These are phyloP conservation scores for Monopis laevigella DNA, from an alignment of 2,888 invertebrate species.

Conservation along the genomic window DNA sequence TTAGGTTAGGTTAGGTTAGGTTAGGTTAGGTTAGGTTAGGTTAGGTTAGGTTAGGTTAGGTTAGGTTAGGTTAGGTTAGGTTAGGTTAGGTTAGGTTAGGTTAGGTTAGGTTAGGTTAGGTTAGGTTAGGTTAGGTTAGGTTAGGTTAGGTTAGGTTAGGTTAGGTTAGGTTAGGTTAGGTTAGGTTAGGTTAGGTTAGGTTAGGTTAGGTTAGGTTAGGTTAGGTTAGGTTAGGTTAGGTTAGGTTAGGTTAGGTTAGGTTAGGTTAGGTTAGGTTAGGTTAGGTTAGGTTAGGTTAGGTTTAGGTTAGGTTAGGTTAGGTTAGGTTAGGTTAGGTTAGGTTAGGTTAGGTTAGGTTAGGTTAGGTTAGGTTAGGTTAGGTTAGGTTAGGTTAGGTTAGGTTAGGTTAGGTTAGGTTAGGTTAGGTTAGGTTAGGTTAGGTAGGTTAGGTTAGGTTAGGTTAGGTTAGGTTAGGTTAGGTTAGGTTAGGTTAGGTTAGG, in stretches of 20 bases:
- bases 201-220: conserved; percentile 17
- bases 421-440: conserved; percentile 13
- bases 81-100: conserved; percentile 24
- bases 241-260: conserved; percentile 17
- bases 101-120: conserved; percentile 24
- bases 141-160: conserved; percentile 24
- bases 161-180: conserved; percentile 21
- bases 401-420: conserved; percentile 13
- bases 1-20: conserved; percentile 23
- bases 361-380: too few species aligned
- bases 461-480: conserved; percentile 12
- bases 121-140: conserved; percentile 25
- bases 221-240: conserved; percentile 17
- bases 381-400: conserved; percentile 13
- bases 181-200: conserved; percentile 17
- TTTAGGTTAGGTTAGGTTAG: conserved; percentile 7
- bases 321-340: conserved; percentile 6
- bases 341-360: conserved; percentile 1
- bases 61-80: conserved; percentile 25
- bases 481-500: conserved; percentile 13
- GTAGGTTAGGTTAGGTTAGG: conserved; percentile 8
- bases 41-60: conserved; percentile 24
- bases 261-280: conserved; percentile 16
- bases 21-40: conserved; percentile 24
- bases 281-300: conserved; percentile 11